Base-by-base conservation (phyloP, 2,888 invertebrate genomes). In the Athalia cordata region DNA sequence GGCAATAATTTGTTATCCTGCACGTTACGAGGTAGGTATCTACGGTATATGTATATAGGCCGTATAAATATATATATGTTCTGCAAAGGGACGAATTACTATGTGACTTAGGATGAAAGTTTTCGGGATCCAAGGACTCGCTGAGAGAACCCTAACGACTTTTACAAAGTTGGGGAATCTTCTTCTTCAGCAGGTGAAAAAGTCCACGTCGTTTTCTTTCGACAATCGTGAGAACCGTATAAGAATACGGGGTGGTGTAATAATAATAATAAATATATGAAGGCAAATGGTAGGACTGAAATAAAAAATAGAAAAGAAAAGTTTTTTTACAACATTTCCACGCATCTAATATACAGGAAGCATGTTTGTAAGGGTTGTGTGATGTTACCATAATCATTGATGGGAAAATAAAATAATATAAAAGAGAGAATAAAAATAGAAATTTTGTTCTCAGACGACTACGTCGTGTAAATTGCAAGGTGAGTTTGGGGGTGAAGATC, bases 151-250 rank as follows among this genome's bases (percentile, higher is more conserved):
- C 47, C 72, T 72, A 72, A 72, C 72, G 72, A 72, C 72, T 72
- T 72, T 59, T 13, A 6, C 45, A 72, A 72, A 72, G 72, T 72
- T 72, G n/a, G 72, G 57, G 72, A 59, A 72, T 59, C 45, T 72
- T 72, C 72, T 72, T 72, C n/a, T n/a, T n/a, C n/a, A n/a, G n/a
- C 72, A 72, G 72, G 72, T 72, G 72, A 72, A 72, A 57, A 72
- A 59, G 57, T 45, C 5, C 72, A 15, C 6, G 59, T 59, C 9
- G 55, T 55, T 59, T 59, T 72, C 59, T 9, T n/a, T 57, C 47
- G 57, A 47, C 49, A 72, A 72, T 72, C 72, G 59, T 6, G 7
- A 47, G 45, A 7, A 7, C 55, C 5, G 45, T 72, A 72, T 59
- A 47, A 47, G 72, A 59, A 72, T 72, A 59, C 72, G 72, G 29